Base-by-base conservation (phyloP, 1,140 invertebrate species). In the Drosophila mojavensis region DNA sequence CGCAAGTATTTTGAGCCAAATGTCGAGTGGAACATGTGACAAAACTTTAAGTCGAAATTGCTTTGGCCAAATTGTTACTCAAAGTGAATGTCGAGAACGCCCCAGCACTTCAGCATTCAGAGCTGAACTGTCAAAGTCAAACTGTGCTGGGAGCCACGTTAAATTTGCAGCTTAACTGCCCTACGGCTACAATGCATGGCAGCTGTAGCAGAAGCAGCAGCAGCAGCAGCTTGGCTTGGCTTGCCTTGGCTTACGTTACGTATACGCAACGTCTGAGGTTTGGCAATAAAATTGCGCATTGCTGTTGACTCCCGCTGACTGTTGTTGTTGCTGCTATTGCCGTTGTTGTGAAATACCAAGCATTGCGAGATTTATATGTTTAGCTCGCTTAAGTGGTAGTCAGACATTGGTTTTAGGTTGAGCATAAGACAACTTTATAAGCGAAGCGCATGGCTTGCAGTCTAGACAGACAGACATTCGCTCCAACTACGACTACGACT, bases 301-400 rank as follows among this genome's bases (percentile, higher is more conserved):
- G 83, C 88, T 86, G 83, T 75, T 50, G 62, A 36, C 56, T 71
- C 51, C 20, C 3, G 20, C 20, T 24, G 20, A 3, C 1, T 1
- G 20, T 24, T 24, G 20, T 15, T 67, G 58, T 24, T 67, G 66
- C 20, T 76, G 69, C 4, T 30, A 3, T 79, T 86, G 83, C 82
- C 88, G 83, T 83, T 86, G 83, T 88, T 86, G 60, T 60, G 51
- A 83, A 88, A 88, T 88, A 80, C 77, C 84, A 89, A 73, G 73
- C 84, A 89, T 89, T 84, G 80, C 80, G 60, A 81, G 84, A 89
- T 89, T 89, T 89, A 89, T 89, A 89, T 78, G 84, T 84, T 89
- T 79, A 83, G 84, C 56, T 79, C 76, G 76, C 79, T 86, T 88
- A 88, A 88, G 83, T 79, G 83, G 72, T 88, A 86, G 83, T 83